Percentiles rank a stretch among this genome's conserved stretches.
Conservation (phyloP, 2,113 vertebrate species). For the Neodon shergylaensis region DNA sequence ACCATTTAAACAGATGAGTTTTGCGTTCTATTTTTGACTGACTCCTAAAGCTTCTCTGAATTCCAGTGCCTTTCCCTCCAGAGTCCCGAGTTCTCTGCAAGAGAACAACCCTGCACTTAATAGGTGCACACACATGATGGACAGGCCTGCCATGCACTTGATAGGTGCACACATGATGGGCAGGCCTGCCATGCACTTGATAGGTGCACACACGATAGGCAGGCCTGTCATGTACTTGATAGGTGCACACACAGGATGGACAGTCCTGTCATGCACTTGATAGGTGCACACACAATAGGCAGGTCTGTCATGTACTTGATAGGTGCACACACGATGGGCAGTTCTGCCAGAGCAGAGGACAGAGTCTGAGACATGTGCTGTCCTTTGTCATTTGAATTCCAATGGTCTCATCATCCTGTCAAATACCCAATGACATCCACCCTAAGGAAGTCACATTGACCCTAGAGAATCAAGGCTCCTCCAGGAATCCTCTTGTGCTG, state of each 20-base stretch:
- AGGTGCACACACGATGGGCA: not conserved
- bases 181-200: not conserved
- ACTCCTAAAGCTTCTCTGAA: not conserved
- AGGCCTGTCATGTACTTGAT: not conserved
- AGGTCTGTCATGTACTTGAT: not conserved
- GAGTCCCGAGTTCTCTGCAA: accelerated
- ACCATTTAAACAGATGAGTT: not conserved
- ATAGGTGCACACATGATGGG: not conserved
- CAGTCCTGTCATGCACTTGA: accelerated
- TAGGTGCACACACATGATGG: accelerated
- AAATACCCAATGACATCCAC: not conserved
- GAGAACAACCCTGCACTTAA: not conserved
- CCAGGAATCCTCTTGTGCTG: accelerated
- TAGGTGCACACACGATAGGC: no score
- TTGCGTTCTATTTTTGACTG: not conserved
- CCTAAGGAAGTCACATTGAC: accelerated
- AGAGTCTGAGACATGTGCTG: not conserved
- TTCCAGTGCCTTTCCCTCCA: accelerated
- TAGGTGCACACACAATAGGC: not conserved
- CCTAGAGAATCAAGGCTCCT: accelerated
- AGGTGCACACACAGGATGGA: not conserved
- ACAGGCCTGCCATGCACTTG: accelerated
- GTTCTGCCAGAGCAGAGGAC: not conserved
- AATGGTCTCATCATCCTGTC: not conserved
- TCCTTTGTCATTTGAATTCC: not conserved